phyloP scores from a whole-genome alignment of 1,140 invertebrate genomes.

The Lepidurus packardi region DNA sequence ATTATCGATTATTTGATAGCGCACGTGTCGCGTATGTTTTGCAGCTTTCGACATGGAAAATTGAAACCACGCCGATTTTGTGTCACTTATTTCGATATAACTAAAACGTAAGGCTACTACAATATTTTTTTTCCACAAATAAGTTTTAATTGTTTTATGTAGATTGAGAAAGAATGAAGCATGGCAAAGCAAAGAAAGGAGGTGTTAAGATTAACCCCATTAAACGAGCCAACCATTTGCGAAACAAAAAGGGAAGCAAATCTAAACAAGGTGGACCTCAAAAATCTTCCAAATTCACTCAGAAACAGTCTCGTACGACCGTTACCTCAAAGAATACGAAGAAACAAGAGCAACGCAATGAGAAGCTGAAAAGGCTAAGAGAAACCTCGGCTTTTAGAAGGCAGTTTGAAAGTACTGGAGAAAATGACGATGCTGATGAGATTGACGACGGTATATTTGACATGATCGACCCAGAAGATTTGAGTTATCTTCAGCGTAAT shows the following conservation, averaged over 20 bases:
- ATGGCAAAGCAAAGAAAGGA: constrained; percentile 29
- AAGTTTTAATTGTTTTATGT: not conserved
- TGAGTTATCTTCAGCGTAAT: constrained; percentile 22
- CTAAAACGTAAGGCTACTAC: not conserved
- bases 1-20: not conserved
- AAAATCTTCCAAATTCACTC: constrained; percentile 5
- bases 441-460: constrained; percentile 23
- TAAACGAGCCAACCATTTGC: constrained; percentile 30
- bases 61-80: not conserved
- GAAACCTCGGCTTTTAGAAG: constrained; percentile 7
- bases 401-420: not conserved
- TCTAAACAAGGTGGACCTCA: not conserved
- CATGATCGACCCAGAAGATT: constrained; percentile 32
- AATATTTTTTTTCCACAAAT: not conserved
- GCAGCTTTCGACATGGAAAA: not conserved
- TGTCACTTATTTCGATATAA: not conserved
- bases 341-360: constrained; percentile 6
- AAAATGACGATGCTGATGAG: constrained; percentile 6
- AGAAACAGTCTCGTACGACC: not conserved
- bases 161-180: constrained; percentile 23
- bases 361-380: constrained; percentile 20
- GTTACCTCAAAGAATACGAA: not conserved
- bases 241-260: constrained; percentile 31
- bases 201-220: constrained; percentile 29
- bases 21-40: constrained; percentile 8